Evolutionary conservation across 2,797 vertebrate species (phyloP).

Genomic region (Parotocinclus haroldoi): DNA sequence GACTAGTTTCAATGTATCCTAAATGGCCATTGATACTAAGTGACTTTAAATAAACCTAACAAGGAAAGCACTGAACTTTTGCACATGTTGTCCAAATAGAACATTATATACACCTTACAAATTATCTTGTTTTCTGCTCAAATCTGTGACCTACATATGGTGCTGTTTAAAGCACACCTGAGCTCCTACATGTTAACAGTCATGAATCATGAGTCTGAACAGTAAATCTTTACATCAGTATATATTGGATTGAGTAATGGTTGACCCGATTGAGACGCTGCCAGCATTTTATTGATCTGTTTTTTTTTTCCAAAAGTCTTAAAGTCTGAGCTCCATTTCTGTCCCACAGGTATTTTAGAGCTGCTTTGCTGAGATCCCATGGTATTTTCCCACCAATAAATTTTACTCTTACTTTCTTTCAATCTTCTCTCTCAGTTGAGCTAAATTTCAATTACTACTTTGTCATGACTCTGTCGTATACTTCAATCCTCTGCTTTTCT

Average conservation of each 20-base stretch:
- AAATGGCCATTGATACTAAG: no score
- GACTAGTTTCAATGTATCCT: no score
- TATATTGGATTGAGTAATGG: background rate
- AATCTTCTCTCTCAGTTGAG: no score
- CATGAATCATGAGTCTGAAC: constrained; percentile 4
- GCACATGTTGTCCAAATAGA: no score
- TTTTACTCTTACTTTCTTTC: background rate
- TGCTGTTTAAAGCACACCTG: constrained; percentile 2
- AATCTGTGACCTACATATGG: constrained; percentile 21
- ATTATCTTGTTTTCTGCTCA: constrained; percentile 5
- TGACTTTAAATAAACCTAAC: no score
- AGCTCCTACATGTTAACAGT: background rate
- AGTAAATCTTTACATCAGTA: constrained; percentile 8
- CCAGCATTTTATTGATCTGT: constrained; percentile 31
- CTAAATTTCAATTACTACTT: no score
- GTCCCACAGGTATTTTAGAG: constrained; percentile 19
- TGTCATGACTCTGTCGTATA: no score
- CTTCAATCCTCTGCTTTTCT: no score
- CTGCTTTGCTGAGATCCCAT: constrained; percentile 12
- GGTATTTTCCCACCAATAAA: constrained; percentile 8
- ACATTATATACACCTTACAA: background rate
- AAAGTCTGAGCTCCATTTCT: constrained; percentile 21
- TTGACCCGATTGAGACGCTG: constrained; percentile 18
- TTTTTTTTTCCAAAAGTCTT: constrained; percentile 34
- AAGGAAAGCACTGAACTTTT: no score